Evolutionary conservation across 2,113 vertebrate species (phyloP).

Genomic region (Pitta sordida): DNA sequence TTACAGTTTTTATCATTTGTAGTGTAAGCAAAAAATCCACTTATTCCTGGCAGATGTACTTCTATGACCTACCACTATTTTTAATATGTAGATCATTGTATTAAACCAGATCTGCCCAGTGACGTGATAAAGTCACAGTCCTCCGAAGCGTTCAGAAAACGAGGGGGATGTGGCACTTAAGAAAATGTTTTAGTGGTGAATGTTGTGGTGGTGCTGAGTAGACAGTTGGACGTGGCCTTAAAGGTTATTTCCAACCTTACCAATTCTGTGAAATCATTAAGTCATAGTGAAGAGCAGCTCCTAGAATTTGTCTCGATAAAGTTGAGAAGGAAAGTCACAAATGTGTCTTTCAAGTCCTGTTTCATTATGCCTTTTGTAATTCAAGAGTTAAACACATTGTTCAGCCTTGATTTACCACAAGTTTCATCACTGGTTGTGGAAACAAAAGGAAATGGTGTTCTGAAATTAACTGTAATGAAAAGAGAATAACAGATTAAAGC

Average conservation of each 20-base stretch:
- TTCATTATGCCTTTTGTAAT: not conserved
- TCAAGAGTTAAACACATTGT: not conserved
- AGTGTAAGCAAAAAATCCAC: not conserved
- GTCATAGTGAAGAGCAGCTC: not conserved
- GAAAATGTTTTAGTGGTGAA: not conserved
- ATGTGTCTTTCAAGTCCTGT: not conserved
- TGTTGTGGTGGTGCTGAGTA: fast-evolving
- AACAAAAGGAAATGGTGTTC: not conserved
- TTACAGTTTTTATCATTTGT: not conserved
- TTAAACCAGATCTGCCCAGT: not conserved
- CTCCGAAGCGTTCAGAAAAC: not conserved
- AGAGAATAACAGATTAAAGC: not conserved
- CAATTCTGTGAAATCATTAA: not conserved
- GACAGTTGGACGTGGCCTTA: not conserved
- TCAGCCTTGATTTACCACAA: not conserved
- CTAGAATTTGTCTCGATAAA: not conserved
- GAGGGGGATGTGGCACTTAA: not conserved
- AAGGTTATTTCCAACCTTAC: not conserved
- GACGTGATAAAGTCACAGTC: not conserved
- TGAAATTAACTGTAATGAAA: not conserved
- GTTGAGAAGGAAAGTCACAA: not conserved
- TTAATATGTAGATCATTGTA: not conserved
- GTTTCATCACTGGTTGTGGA: not conserved
- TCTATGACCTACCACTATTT: not conserved
- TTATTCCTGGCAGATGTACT: not conserved